A percentile compares a stretch with the other conserved stretches of the same genome.
phyloP scores from a whole-genome alignment of 2,113 vertebrate species.

The Pluvianellus socialis region DNA sequence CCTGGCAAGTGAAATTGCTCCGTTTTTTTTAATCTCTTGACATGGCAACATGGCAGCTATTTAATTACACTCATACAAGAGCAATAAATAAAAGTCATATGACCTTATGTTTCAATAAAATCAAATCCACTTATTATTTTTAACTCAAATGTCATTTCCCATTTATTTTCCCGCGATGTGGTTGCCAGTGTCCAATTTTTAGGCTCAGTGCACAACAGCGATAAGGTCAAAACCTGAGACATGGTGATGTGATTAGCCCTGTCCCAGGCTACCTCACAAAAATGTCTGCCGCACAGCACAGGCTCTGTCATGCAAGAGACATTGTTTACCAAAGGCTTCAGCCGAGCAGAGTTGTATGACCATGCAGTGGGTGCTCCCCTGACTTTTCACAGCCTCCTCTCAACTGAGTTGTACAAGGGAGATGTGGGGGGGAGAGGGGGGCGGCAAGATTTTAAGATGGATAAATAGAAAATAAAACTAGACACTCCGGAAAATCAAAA shows the following conservation, averaged over 20 bases:
- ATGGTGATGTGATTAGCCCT: constrained; percentile 59
- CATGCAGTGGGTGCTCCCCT: not conserved
- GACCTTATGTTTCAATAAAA: constrained; percentile 50
- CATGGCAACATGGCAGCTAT: constrained; percentile 15
- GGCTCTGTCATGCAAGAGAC: constrained; percentile 53
- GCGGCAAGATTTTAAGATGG: not conserved
- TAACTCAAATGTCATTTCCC: constrained; percentile 68
- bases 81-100: constrained; percentile 64
- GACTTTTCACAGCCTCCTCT: not conserved
- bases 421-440: accelerated
- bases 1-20: not conserved
- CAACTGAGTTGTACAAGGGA: not conserved
- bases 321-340: constrained; percentile 29
- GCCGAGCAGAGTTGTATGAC: not conserved
- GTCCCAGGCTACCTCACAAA: constrained; percentile 61
- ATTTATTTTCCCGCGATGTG: constrained; percentile 47
- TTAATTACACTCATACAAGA: constrained; percentile 59
- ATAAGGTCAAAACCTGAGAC: constrained; percentile 68
- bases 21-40: not conserved
- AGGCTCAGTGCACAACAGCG: constrained; percentile 68
- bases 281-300: constrained; percentile 40
- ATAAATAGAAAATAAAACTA: constrained; percentile 15
- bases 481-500: not conserved
- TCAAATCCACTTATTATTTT: constrained; percentile 46
- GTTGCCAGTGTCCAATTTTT: constrained; percentile 64